phyloP scores from a whole-genome alignment of 2,888 invertebrate species.

The Troilus luridus region DNA sequence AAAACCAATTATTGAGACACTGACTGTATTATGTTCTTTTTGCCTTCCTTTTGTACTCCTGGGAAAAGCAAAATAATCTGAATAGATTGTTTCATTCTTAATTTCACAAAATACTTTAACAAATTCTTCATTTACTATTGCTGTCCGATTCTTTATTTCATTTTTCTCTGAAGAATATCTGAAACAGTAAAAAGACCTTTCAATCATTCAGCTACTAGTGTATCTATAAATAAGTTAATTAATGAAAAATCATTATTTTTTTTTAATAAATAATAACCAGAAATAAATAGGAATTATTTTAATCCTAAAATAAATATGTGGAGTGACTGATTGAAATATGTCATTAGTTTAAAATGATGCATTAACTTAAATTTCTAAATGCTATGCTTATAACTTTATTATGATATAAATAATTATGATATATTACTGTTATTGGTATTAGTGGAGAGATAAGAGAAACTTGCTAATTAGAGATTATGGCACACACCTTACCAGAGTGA shows the following conservation, averaged over 20 bases:
- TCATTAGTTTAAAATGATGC: not conserved
- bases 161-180: conserved; percentile 62
- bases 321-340: not conserved
- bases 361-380: too few species aligned
- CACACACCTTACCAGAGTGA: too few species aligned
- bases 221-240: not conserved
- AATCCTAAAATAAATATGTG: not conserved
- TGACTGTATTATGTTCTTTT: conserved; percentile 59
- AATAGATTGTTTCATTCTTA: conserved; percentile 63
- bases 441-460: too few species aligned
- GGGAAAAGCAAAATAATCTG: conserved; percentile 65
- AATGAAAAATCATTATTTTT: too few species aligned
- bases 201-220: not conserved
- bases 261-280: too few species aligned
- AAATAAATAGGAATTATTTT: not conserved
- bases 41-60: conserved; percentile 34
- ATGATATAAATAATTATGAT: too few species aligned
- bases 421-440: too few species aligned
- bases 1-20: conserved; percentile 83
- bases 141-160: conserved; percentile 56
- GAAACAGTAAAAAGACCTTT: conserved; percentile 58
- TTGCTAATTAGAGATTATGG: too few species aligned
- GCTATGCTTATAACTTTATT: too few species aligned
- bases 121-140: conserved; percentile 74
- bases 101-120: conserved; percentile 76